Conservation (phyloP, 2,113 vertebrate species). For the Clinocottus analis region DNA sequence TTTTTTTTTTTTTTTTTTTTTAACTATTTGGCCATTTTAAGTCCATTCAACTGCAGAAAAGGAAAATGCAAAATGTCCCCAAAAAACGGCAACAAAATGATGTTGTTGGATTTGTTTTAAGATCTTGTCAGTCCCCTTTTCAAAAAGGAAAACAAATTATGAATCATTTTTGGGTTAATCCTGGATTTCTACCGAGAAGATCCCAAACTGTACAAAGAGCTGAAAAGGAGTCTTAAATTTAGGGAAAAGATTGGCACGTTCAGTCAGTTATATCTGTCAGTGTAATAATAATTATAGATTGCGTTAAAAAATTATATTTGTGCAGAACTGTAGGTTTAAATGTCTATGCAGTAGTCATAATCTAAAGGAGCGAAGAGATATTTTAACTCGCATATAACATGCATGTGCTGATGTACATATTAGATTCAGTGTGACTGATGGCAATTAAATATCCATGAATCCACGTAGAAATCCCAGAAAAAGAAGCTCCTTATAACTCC, state of each 20-base stretch:
- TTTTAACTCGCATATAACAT: too few species aligned
- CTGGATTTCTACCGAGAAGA: background rate
- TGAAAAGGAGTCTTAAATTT: background rate
- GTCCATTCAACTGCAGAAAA: background rate
- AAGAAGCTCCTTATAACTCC: too few species aligned
- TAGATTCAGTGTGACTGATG: too few species aligned
- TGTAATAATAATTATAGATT: background rate
- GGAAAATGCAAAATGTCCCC: background rate
- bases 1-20: too few species aligned
- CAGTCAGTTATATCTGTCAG: background rate
- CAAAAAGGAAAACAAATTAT: background rate
- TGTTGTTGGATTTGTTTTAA: background rate
- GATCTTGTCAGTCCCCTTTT: too few species aligned
- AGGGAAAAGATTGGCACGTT: background rate
- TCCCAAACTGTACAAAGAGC: background rate
- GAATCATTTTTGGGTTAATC: background rate
- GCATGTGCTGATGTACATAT: too few species aligned
- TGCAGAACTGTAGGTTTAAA: too few species aligned
- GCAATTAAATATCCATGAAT: too few species aligned
- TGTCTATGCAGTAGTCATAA: too few species aligned
- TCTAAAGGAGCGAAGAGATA: too few species aligned
- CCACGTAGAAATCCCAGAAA: too few species aligned
- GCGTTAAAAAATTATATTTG: too few species aligned
- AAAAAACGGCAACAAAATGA: background rate
- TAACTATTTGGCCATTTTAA: background rate